Conservation (phyloP, 2,888 invertebrate species). For the Tipula unca region DNA sequence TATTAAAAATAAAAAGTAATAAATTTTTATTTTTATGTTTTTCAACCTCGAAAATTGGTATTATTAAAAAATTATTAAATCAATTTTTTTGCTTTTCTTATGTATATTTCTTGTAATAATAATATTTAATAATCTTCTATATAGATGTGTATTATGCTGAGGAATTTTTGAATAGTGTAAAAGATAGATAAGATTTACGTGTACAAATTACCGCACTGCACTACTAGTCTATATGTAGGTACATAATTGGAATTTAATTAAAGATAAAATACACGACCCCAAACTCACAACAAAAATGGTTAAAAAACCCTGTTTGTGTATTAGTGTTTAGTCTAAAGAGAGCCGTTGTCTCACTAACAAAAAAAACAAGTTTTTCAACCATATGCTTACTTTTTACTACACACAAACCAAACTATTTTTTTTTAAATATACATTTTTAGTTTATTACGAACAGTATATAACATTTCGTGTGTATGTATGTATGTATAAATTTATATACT, state of each 20-base stretch:
- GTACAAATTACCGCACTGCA: not conserved
- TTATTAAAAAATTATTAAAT: conserved; percentile 19
- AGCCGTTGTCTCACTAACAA: not conserved
- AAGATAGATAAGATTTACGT: not conserved
- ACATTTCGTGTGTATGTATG: not conserved
- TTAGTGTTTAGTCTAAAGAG: not conserved
- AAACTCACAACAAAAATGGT: not conserved
- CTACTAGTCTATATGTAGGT: not conserved
- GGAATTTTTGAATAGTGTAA: not conserved
- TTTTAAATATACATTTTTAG: not conserved
- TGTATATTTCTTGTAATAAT: not conserved
- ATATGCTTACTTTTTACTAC: conserved; percentile 2
- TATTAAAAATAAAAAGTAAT: not conserved
- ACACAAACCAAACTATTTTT: not conserved
- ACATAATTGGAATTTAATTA: not conserved
- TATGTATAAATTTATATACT: not conserved
- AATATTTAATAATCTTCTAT: not conserved
- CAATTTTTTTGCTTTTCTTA: not conserved
- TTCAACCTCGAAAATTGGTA: conserved; percentile 17
- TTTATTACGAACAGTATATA: not conserved
- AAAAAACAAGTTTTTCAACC: conserved; percentile 18
- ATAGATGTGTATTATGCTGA: not conserved
- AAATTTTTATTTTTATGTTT: conserved; percentile 3
- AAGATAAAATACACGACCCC: not conserved
- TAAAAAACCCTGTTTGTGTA: not conserved